Evolutionary conservation across 2,888 invertebrate species (phyloP).

Genomic region (Hemithea aestivaria): DNA sequence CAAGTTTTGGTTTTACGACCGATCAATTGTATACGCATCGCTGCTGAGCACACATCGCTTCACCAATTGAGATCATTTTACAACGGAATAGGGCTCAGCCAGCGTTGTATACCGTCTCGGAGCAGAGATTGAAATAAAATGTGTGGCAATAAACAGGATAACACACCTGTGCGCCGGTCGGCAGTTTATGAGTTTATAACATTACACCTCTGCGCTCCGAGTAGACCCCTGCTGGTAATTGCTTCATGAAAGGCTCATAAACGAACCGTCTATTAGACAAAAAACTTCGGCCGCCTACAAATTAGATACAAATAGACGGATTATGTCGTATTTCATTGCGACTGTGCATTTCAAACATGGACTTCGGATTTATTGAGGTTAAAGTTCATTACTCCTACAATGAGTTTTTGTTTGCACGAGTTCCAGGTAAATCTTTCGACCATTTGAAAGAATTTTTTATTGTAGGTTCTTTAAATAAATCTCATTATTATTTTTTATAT

Average conservation of each 20-base stretch:
- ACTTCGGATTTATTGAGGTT: conserved; percentile 12
- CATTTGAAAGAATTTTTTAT: conserved; percentile 23
- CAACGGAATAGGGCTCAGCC: not conserved
- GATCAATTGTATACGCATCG: conserved; percentile 3
- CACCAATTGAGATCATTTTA: not conserved
- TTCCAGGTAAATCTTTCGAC: conserved; percentile 6
- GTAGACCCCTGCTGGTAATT: conserved; percentile 66
- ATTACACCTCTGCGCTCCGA: conserved; percentile 65
- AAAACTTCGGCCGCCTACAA: conserved; percentile 45
- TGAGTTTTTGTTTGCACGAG: conserved; percentile 6
- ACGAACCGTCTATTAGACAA: conserved; percentile 49
- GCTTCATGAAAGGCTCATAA: conserved; percentile 63
- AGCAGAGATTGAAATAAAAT: conserved; percentile 8
- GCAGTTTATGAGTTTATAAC: conserved; percentile 71
- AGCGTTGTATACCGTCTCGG: conserved; percentile 19
- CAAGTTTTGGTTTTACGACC: conserved; percentile 8
- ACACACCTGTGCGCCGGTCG: conserved; percentile 60
- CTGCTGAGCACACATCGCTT: conserved; percentile 31
- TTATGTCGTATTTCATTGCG: conserved; percentile 22
- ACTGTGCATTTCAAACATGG: conserved; percentile 10
- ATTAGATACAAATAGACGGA: conserved; percentile 47
- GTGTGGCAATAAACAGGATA: conserved; percentile 29
- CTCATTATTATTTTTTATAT: conserved; percentile 45
- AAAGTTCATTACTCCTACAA: conserved; percentile 11
- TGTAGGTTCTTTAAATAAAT: conserved; percentile 38